A percentile compares a stretch with the other conserved stretches of the same genome.
Conservation (phyloP, 2,113 vertebrate species). For the Sus scrofa region DNA sequence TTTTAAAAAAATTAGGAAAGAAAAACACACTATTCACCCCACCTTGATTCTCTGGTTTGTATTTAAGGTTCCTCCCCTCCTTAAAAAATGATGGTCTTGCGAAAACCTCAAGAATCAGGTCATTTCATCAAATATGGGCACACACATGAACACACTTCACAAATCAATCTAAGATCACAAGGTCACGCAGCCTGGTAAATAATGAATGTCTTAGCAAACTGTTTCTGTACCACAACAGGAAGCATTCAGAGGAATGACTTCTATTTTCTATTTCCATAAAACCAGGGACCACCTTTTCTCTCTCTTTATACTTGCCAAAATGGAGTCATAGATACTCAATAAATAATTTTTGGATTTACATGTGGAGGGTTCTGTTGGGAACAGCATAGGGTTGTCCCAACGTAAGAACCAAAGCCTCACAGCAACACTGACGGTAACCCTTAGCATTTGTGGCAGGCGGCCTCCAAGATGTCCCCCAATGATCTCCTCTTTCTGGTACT, state of each 20-base stretch:
- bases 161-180: not conserved
- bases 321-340: not conserved
- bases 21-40: not conserved
- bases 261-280: not conserved
- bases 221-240: not conserved
- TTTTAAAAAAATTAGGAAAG: not conserved
- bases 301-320: not conserved
- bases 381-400: not conserved
- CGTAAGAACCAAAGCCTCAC: not conserved
- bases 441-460: not conserved
- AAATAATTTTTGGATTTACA: not conserved
- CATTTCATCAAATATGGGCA: not conserved
- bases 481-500: not conserved
- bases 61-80: not conserved
- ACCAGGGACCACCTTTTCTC: not conserved
- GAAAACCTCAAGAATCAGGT: not conserved
- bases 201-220: not conserved
- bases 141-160: not conserved
- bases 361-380: not conserved
- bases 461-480: not conserved
- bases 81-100: slow-evolving; percentile 1
- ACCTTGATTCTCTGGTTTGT: not conserved
- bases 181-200: not conserved
- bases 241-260: not conserved
- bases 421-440: not conserved